Percentiles rank a stretch among this genome's conserved stretches.
These are phyloP conservation scores for Microctonus hyperodae DNA, from an alignment of 2,888 invertebrate genomes.

Conservation along the genomic window DNA sequence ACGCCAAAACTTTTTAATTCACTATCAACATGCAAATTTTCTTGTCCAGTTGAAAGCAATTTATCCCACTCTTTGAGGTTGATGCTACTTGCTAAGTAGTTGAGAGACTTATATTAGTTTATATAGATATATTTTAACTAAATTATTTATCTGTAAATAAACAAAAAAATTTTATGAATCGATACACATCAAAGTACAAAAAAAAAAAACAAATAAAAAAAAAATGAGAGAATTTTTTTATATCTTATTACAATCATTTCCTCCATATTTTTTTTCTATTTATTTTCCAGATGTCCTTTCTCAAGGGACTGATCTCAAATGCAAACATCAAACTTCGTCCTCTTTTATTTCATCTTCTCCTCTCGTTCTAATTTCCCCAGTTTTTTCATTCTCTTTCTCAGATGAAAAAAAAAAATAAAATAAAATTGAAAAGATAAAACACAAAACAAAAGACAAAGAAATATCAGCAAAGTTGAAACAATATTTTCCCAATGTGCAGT, in stretches of 20 bases:
- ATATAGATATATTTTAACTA: neutral
- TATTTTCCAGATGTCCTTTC: slow-evolving; percentile 21
- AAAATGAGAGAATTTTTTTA: neutral
- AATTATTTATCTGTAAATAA: neutral
- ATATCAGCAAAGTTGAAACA: slow-evolving; percentile 26
- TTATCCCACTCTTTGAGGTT: slow-evolving; percentile 50
- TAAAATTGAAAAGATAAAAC: neutral
- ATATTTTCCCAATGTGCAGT: slow-evolving; percentile 22
- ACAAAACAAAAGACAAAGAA: neutral
- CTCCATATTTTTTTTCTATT: neutral
- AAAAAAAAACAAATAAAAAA: slow-evolving; percentile 5
- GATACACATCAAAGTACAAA: too few species aligned
- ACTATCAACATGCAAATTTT: slow-evolving; percentile 58
- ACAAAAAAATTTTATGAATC: too few species aligned
- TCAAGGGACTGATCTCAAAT: slow-evolving; percentile 13
- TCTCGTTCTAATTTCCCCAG: too few species aligned
- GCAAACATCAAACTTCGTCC: slow-evolving; percentile 3
- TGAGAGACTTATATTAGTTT: slow-evolving; percentile 32
- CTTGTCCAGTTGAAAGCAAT: slow-evolving; percentile 49
- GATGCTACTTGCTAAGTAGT: slow-evolving; percentile 49
- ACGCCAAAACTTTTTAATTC: slow-evolving; percentile 54
- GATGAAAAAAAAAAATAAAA: too few species aligned
- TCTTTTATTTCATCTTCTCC: neutral
- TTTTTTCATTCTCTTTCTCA: neutral
- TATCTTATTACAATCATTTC: neutral